Percentiles rank a stretch among this genome's conserved stretches.
Conservation (phyloP, 2,113 vertebrate genomes). For the Notothenia coriiceps region DNA sequence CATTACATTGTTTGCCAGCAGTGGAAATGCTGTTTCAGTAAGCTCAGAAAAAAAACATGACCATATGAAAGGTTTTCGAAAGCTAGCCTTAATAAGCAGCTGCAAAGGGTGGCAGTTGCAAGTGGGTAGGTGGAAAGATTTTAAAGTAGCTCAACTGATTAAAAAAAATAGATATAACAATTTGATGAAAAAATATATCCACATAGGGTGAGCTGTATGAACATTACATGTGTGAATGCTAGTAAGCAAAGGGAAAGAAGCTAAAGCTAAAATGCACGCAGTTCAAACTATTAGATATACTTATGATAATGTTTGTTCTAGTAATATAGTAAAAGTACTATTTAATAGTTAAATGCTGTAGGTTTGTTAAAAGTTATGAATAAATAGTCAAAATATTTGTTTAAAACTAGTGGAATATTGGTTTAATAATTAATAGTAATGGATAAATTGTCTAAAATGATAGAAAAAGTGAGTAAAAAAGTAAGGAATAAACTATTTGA, state of each 20-base stretch:
- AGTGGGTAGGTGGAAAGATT: not conserved
- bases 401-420: not conserved
- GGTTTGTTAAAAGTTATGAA: not conserved
- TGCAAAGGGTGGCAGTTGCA: not conserved
- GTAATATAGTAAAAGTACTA: not conserved
- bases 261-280: not conserved
- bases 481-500: not conserved
- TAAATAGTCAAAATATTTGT: not conserved
- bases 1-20: constrained; percentile 3
- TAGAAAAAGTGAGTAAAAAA: not conserved
- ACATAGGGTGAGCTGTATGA: not conserved
- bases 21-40: too few species aligned
- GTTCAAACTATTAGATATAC: not conserved
- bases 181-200: not conserved
- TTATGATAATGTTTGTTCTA: not conserved
- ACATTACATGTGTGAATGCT: not conserved
- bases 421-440: not conserved
- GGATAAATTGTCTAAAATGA: too few species aligned
- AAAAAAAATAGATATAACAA: not conserved
- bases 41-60: not conserved
- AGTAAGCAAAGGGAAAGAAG: not conserved
- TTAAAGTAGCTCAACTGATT: not conserved
- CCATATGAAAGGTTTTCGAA: not conserved
- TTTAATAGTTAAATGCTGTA: not conserved
- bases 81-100: not conserved